Evolutionary conservation across 1,140 invertebrate species (phyloP).

Genomic region (Wasmannia auropunctata): DNA sequence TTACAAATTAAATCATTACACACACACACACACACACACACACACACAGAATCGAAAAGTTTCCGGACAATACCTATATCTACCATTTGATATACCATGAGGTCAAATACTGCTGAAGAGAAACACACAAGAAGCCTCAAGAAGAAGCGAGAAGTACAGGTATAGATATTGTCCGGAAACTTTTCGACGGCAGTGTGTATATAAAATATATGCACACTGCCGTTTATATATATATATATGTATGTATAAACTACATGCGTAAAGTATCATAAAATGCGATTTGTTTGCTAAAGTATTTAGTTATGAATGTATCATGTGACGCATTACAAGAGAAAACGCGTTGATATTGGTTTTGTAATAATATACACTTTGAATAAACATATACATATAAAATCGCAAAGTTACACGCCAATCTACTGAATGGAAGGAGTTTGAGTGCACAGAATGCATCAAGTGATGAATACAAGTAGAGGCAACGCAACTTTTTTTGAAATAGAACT

Average conservation of each 20-base stretch:
- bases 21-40: no score
- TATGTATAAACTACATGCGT: no score
- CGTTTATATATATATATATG: no score
- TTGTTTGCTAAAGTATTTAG: background rate
- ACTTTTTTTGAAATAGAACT: background rate
- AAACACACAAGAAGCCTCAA: no score
- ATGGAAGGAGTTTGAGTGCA: slow-evolving; percentile 32
- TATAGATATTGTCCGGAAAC: no score
- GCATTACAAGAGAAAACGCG: background rate
- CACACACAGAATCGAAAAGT: no score
- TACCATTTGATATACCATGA: no score
- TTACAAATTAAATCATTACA: background rate
- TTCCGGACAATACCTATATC: no score
- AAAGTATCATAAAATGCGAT: background rate
- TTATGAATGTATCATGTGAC: background rate
- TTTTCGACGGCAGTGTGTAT: no score
- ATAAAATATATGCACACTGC: no score
- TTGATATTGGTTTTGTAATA: slow-evolving; percentile 13
- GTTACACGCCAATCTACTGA: slow-evolving; percentile 1
- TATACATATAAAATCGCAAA: slow-evolving; percentile 7
- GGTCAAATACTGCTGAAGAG: no score
- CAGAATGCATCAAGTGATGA: slow-evolving; percentile 3
- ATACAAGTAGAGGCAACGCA: slow-evolving; percentile 4
- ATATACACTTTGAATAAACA: background rate
- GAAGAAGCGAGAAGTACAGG: no score